Base-by-base conservation (phyloP, 2,888 invertebrate species). In the Rhopalosiphum nymphaeae region DNA sequence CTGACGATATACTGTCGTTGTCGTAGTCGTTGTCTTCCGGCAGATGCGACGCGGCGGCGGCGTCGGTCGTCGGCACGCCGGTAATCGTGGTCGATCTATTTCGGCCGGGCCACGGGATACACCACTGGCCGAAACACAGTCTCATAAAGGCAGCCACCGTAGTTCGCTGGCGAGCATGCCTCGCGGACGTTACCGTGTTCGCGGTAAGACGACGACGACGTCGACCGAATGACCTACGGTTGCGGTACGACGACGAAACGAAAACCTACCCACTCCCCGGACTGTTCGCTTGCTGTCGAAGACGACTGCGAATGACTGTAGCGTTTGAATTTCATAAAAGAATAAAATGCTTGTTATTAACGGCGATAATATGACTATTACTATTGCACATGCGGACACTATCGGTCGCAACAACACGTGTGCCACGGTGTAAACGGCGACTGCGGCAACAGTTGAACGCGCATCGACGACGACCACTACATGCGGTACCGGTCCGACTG, bases 71-170 rank as follows among this genome's bases (percentile, higher is more conserved):
- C 86, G 57, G 29, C 44, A 42, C 92, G 49, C 67, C 61, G 61
- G 67, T 67, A 26, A 67, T 88, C 16, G 92, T 88, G 9, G 92
- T 42, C 29, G 92, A 26, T 88, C 53, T 94, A 67, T 91, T 94
- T 21, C 93, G 93, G 90, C 93, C 93, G 46, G 89, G 89, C 93
- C 93, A 94, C 93, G 93, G 90, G 49, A 90, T 36, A 90, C 93
- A 93, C 93, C 93, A 93, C 93, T 85, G 90, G 93, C 93, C 93
- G 90, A 94, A 94, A 91, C 85, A 94, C 93, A 94, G 93, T 94
- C 90, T 94, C 93, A 94, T 94, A 94, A 94, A 94, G 90, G 93
- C 46, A 90, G 93, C 93, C 93, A 94, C 93, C n/a, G 85, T 88
- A 26, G 57, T 61, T 13, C n/a, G 46, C 49, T 36, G 49, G 36